Conservation (phyloP, 2,113 vertebrate genomes). For the Recurvirostra avosetta region DNA sequence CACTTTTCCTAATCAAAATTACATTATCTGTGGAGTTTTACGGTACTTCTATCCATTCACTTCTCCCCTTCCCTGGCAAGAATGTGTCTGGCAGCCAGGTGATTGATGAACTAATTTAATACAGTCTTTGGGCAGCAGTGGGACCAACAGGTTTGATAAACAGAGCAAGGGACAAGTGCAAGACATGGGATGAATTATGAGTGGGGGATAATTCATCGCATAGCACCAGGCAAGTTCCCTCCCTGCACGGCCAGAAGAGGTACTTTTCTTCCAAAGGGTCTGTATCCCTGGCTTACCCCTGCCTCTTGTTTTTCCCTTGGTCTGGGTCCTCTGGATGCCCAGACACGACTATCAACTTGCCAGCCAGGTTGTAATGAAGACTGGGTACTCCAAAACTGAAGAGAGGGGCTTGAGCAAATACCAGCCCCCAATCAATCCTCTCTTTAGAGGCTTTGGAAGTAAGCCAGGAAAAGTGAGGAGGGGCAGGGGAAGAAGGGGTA, state of each 20-base stretch:
- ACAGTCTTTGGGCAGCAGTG: not conserved
- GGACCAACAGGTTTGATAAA: slow-evolving; percentile 27
- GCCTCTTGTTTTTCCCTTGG: not conserved
- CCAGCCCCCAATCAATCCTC: not conserved
- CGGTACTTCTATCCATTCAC: not conserved
- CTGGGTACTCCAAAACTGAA: not conserved
- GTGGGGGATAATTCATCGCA: not conserved
- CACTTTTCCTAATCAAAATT: not conserved
- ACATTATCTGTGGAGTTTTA: not conserved
- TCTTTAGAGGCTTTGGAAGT: not conserved
- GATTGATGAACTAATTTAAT: slow-evolving; percentile 37
- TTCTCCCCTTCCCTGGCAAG: not conserved
- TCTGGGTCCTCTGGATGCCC: not conserved
- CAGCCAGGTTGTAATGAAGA: not conserved
- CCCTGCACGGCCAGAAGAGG: not conserved
- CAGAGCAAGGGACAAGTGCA: not conserved
- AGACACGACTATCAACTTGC: not conserved
- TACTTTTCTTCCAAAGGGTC: not conserved
- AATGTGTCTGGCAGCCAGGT: not conserved
- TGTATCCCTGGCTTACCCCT: not conserved
- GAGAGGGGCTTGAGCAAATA: not conserved
- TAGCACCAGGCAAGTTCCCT: not conserved
- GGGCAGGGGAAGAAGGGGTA: not conserved
- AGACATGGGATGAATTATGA: not conserved
- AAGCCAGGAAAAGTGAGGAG: not conserved